A percentile compares a stretch with the other conserved stretches of the same genome.
These are phyloP conservation scores for Palythoa caribaeorum DNA, from an alignment of 92 coral and sea anemone species.

Conservation along the genomic window DNA sequence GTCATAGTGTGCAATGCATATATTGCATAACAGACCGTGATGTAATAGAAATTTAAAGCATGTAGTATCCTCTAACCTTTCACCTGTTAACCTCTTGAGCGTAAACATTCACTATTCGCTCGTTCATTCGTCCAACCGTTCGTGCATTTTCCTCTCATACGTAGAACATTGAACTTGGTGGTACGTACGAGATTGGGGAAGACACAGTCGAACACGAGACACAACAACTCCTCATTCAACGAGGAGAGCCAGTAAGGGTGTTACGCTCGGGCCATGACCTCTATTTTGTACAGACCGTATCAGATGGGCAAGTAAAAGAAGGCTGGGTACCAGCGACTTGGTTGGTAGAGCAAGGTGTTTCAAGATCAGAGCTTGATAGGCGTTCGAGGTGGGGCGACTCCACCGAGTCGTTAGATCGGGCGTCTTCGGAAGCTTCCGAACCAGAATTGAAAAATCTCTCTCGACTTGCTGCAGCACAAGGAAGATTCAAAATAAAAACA, in stretches of 20 bases:
- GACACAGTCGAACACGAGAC: conserved; percentile 85
- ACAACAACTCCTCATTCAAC: conserved; percentile 75
- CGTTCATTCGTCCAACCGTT: conserved; percentile 38
- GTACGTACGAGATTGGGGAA: conserved; percentile 83
- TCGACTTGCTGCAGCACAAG: conserved; percentile 25
- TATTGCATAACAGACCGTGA: not conserved
- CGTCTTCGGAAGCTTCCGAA: conserved; percentile 89
- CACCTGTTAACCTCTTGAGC: not conserved
- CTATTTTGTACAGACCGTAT: conserved; percentile 87
- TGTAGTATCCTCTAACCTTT: not conserved
- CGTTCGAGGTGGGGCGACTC: conserved; percentile 58
- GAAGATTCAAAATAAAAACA: conserved; percentile 7
- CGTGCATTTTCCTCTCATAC: conserved; percentile 38
- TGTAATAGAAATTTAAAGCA: not conserved
- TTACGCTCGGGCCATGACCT: conserved; percentile 95
- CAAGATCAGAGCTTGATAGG: conserved; percentile 45
- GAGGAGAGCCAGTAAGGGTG: conserved; percentile 87
- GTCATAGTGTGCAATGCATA: not conserved
- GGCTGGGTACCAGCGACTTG: conserved; percentile 95
- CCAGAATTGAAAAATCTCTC: conserved; percentile 78
- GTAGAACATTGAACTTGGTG: conserved; percentile 88
- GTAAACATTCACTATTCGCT: not conserved
- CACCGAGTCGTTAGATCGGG: conserved; percentile 63
- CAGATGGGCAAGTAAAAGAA: conserved; percentile 71
- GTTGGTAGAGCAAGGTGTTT: conserved; percentile 76